Percentiles rank a stretch among this genome's conserved stretches.
Evolutionary conservation across 2,113 vertebrate genomes (phyloP).

Genomic region (Ictalurus furcatus): DNA sequence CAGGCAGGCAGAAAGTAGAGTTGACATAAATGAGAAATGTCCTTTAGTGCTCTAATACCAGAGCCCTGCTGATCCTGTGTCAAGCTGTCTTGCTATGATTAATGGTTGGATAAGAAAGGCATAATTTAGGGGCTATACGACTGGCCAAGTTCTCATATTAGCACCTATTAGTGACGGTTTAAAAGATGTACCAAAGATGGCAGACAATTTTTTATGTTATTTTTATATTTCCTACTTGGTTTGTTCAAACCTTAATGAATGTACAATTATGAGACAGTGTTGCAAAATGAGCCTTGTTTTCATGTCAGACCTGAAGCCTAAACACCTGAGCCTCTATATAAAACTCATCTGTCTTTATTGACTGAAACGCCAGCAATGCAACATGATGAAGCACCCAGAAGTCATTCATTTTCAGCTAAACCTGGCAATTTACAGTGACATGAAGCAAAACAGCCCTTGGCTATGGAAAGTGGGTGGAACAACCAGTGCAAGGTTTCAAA

Average conservation of each 20-base stretch:
- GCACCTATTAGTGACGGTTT: not conserved
- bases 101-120: not conserved
- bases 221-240: not conserved
- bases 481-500: not conserved
- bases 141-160: not conserved
- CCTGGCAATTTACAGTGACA: constrained; percentile 5
- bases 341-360: not conserved
- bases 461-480: not conserved
- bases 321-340: not conserved
- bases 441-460: not conserved
- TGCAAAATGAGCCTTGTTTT: not conserved
- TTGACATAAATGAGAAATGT: not conserved
- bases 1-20: not conserved
- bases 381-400: not conserved
- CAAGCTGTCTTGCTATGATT: not conserved
- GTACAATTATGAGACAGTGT: not conserved
- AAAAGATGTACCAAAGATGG: not conserved
- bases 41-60: not conserved
- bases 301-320: not conserved
- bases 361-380: not conserved
- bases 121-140: not conserved
- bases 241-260: not conserved
- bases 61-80: not conserved
- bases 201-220: not conserved
- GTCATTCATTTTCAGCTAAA: not conserved